These are phyloP conservation scores for Ditylenchus dipsaci DNA, from an alignment of 1,140 invertebrate genomes.

Conservation along the genomic window DNA sequence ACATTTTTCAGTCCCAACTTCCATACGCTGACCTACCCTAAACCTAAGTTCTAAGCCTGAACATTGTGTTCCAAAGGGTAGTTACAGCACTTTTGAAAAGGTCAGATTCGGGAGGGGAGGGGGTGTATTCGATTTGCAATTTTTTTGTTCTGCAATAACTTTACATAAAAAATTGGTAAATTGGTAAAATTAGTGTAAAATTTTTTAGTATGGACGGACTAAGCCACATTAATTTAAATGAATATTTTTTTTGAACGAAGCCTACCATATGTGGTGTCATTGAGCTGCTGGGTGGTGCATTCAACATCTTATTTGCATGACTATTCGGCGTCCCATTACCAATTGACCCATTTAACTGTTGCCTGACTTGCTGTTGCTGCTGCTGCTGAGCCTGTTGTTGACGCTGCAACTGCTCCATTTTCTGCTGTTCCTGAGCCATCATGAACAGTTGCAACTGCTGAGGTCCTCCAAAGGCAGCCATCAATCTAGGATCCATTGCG, in stretches of 20 bases:
- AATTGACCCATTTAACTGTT: slow-evolving; percentile 15
- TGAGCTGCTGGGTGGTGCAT: neutral
- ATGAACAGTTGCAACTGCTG: slow-evolving; percentile 19
- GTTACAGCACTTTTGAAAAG: no score
- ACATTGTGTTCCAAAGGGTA: no score
- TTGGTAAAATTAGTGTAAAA: no score
- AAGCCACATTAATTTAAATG: no score
- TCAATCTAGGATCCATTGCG: neutral
- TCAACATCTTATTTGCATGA: neutral
- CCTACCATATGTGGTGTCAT: slow-evolving; percentile 1
- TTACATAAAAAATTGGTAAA: no score
- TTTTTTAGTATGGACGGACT: no score
- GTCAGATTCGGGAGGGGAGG: no score
- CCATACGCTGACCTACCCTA: no score
- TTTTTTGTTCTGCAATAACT: neutral
- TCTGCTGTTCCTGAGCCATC: slow-evolving; percentile 9
- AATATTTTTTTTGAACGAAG: no score
- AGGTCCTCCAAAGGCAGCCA: neutral
- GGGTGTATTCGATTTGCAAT: neutral
- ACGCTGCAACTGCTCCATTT: slow-evolving; percentile 19
- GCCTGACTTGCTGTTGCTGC: slow-evolving; percentile 30
- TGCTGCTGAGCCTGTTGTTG: slow-evolving; percentile 31
- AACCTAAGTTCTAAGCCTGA: no score
- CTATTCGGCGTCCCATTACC: neutral
- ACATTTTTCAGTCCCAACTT: no score